Conservation (phyloP, 2,797 vertebrate species). For the Xenopus petersii region DNA sequence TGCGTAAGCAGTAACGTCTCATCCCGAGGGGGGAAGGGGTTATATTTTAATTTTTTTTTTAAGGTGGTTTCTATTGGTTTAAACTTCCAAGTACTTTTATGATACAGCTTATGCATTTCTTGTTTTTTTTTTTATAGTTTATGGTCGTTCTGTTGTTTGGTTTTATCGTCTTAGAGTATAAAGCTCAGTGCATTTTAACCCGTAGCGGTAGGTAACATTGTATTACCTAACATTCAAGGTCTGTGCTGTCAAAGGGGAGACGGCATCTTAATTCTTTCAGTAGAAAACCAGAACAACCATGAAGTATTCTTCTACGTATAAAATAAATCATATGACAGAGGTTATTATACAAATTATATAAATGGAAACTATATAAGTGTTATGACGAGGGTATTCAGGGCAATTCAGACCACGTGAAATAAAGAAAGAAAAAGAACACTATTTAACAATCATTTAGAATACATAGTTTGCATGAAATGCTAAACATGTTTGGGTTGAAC, state of each 20-base stretch:
- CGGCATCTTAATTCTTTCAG: slow-evolving; percentile 63
- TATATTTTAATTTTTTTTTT: slow-evolving; percentile 52
- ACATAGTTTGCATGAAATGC: slow-evolving; percentile 62
- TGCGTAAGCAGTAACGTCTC: background rate
- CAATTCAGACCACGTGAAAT: slow-evolving; percentile 51
- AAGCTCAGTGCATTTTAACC: slow-evolving; percentile 64
- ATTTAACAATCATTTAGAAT: slow-evolving; percentile 67
- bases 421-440: slow-evolving; percentile 60
- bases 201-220: slow-evolving; percentile 59
- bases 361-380: slow-evolving; percentile 62
- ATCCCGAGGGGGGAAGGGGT: background rate
- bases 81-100: slow-evolving; percentile 64
- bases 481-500: slow-evolving; percentile 54
- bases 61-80: slow-evolving; percentile 58
- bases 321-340: slow-evolving; percentile 65
- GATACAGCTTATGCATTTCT: slow-evolving; percentile 56
- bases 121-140: slow-evolving; percentile 64
- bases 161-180: slow-evolving; percentile 68
- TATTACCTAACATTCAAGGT: slow-evolving; percentile 58
- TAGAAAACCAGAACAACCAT: slow-evolving; percentile 59
- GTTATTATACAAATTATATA: slow-evolving; percentile 47
- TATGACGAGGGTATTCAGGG: slow-evolving; percentile 60
- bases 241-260: slow-evolving; percentile 62
- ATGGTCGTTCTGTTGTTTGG: slow-evolving; percentile 69
- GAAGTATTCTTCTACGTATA: slow-evolving; percentile 65